Evolutionary conservation across 1,140 invertebrate genomes (phyloP), one percentile per base, ranked within the genome.

Genomic region (Chrysomallon squamiferum): DNA sequence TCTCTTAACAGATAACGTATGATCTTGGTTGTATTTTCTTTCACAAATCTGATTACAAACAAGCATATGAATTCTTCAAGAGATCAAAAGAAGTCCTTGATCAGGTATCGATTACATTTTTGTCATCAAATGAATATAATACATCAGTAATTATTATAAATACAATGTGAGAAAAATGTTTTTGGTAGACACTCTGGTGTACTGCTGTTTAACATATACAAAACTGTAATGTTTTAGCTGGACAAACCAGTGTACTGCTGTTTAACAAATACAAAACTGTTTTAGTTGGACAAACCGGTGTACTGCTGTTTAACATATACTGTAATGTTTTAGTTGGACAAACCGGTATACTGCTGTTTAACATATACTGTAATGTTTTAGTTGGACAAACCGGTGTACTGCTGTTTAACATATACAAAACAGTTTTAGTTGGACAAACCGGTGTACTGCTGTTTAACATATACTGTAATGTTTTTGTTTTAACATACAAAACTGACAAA

Each of bases 1-100:
- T n/a, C n/a, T n/a, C n/a, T n/a, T n/a, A n/a, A 30, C 68, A 79
- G 78, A 64, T 78, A 22, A 70, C 64, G 56, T 80, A 76, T 73
- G 76, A 77, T 59, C 56, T 77, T 59, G 78, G 78, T n/a, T 68
- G 59, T 15, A 65, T 75, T 25, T 73, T 73, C 58, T 80, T 80
- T 45, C 73, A 73, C 62, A 65, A 76, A 52, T 66, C 70, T 33
- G 70, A 73, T n/a, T 80, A 80, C 60, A 72, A 63, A 49, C 65
- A 78, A 71, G 73, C 78, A 30, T 74, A 71, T 62, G 69, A 70
- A 25, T 73, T 74, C 63, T 78, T 78, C 58, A 72, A 66, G 38
- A 49, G 69, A 32, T 71, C 67, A 22, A 66, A 71, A 54, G 65
- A 73, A 47, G 57, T 72, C 7, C 33, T 66, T 49, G 56, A 67